Conservation (phyloP, 1,140 invertebrate genomes). For the Drosophila gunungcola region DNA sequence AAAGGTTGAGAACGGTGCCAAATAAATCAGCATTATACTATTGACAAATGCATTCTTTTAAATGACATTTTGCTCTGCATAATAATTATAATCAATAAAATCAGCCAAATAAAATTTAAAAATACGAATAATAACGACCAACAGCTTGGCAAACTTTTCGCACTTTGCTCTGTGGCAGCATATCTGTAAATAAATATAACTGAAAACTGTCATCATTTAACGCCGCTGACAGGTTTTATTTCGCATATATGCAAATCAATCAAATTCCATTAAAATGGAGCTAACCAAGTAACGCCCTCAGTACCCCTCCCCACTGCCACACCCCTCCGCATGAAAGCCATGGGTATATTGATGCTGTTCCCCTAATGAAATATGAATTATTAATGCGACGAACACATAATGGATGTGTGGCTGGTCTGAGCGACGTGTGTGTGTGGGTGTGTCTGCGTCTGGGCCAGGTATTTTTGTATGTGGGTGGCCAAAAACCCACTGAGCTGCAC, state of each 20-base stretch:
- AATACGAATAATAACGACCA: not conserved
- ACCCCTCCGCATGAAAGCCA: not conserved
- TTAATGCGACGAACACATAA: conserved; percentile 58
- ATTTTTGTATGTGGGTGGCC: conserved; percentile 13
- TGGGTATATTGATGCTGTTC: conserved; percentile 38
- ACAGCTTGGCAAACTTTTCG: not conserved
- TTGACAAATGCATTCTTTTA: no score
- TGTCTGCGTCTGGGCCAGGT: conserved; percentile 28
- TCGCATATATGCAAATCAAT: conserved; percentile 73
- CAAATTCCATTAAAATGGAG: conserved; percentile 72
- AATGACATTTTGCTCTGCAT: no score
- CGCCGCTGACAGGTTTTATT: conserved; percentile 53
- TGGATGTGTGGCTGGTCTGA: conserved; percentile 33
- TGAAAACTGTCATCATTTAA: conserved; percentile 57
- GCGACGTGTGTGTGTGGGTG: conserved; percentile 12
- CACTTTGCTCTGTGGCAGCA: conserved; percentile 4
- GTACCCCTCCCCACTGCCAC: not conserved
- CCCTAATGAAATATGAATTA: conserved; percentile 70
- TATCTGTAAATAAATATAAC: conserved; percentile 1
- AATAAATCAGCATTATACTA: no score
- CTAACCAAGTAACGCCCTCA: conserved; percentile 39
- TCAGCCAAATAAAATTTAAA: not conserved
- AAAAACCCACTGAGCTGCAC: conserved; percentile 8
- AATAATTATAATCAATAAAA: not conserved
- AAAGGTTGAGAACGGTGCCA: no score